phyloP scores from a whole-genome alignment of 2,113 vertebrate genomes.

The Diadophis punctatus region DNA sequence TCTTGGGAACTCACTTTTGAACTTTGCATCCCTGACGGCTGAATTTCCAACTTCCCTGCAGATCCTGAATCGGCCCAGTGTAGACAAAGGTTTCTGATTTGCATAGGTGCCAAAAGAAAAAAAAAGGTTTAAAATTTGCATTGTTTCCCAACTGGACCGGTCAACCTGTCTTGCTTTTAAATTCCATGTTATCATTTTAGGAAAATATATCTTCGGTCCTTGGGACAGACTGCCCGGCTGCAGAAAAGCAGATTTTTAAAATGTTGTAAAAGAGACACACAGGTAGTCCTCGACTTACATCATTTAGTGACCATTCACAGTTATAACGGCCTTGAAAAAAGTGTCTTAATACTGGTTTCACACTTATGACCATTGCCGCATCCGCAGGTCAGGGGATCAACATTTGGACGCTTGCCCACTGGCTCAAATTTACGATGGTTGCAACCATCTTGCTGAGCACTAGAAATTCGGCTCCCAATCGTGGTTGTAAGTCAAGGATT shows the following conservation, averaged over 20 bases:
- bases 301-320: background rate
- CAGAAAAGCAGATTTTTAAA: background rate
- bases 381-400: too few species aligned
- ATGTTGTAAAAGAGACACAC: background rate
- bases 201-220: background rate
- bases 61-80: background rate
- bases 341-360: too few species aligned
- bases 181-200: background rate
- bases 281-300: background rate
- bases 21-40: background rate
- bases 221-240: background rate
- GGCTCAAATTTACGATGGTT: too few species aligned
- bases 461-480: too few species aligned
- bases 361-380: too few species aligned
- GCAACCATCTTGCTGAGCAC: too few species aligned
- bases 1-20: background rate
- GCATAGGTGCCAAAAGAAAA: background rate
- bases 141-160: background rate
- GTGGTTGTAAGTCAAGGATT: too few species aligned
- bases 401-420: too few species aligned
- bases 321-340: background rate
- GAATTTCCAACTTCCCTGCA: background rate
- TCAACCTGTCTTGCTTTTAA: background rate
- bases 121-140: background rate
- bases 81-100: background rate